Conservation (phyloP, 2,113 vertebrate genomes). For the Sarotherodon lohbergeri region DNA sequence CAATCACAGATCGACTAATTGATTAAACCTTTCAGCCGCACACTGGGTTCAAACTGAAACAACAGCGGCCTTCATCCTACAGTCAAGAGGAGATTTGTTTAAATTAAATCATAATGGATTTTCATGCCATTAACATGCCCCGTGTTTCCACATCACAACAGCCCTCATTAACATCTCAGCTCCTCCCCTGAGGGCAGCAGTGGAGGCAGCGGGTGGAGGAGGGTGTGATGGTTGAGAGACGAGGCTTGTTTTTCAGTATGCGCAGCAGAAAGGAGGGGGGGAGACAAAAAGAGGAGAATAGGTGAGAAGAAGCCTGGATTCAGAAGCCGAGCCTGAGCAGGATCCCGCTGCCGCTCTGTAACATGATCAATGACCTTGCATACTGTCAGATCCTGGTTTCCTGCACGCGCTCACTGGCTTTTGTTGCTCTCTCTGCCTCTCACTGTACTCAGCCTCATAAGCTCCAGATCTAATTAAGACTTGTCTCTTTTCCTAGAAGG, state of each 20-base stretch:
- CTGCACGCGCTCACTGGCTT: slow-evolving; percentile 1
- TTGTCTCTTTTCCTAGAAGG: slow-evolving; percentile 35
- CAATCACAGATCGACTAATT: neutral
- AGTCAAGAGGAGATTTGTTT: neutral
- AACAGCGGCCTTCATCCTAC: neutral
- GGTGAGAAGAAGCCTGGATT: neutral
- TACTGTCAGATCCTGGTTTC: slow-evolving; percentile 21
- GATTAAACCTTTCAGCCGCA: neutral
- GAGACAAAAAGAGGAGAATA: neutral
- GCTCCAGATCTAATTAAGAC: slow-evolving; percentile 48
- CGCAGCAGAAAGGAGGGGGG: neutral
- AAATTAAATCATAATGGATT: neutral
- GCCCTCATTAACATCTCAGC: slow-evolving; percentile 3
- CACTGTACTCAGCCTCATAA: slow-evolving; percentile 8
- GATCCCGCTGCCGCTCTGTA: neutral
- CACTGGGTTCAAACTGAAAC: neutral
- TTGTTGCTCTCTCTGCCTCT: slow-evolving; percentile 14
- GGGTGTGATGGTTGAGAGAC: neutral
- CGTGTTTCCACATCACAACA: neutral
- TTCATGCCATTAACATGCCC: neutral
- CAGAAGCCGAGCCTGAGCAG: neutral
- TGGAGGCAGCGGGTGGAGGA: neutral
- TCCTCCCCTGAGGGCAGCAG: neutral
- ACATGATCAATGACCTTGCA: slow-evolving; percentile 30
- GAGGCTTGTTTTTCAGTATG: neutral